phyloP scores from a whole-genome alignment of 2,888 invertebrate genomes.

The Glomeris marginata region DNA sequence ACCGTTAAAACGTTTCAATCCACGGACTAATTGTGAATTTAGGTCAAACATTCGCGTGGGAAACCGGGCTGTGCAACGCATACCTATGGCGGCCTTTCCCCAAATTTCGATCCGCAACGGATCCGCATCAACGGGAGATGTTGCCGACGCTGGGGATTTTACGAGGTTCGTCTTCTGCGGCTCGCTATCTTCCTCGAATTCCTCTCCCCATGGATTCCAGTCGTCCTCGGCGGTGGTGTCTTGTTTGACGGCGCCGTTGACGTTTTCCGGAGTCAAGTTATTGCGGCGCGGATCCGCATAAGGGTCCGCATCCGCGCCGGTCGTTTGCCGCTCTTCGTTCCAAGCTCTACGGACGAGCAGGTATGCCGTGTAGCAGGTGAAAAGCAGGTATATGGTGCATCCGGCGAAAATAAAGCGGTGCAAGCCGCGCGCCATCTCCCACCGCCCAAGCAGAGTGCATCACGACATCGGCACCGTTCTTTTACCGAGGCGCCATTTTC shows the following conservation, averaged over 20 bases:
- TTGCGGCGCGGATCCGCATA: background rate
- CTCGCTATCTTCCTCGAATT: constrained; percentile 15
- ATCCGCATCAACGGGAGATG: background rate
- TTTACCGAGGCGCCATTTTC: too few species aligned
- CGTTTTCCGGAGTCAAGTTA: background rate
- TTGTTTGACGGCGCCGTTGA: background rate
- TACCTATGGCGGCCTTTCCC: constrained; percentile 30
- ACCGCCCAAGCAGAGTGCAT: too few species aligned
- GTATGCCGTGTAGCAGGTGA: constrained; percentile 7
- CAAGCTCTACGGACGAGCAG: background rate
- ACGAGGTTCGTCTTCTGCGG: background rate
- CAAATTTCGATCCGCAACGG: constrained; percentile 24
- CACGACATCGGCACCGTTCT: too few species aligned
- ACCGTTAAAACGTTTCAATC: constrained; percentile 2
- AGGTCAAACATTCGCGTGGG: background rate
- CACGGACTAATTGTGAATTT: background rate
- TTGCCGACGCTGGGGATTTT: background rate
- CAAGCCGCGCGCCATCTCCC: too few species aligned
- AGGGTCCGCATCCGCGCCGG: background rate
- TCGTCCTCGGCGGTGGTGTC: constrained; percentile 13
- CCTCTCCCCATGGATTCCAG: constrained; percentile 22
- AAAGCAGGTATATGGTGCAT: constrained; percentile 1
- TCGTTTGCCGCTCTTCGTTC: too few species aligned
- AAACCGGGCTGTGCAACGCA: constrained; percentile 5
- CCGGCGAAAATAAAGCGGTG: too few species aligned